phyloP scores from a whole-genome alignment of 1,140 invertebrate genomes.

The Drosophila carrolli region DNA sequence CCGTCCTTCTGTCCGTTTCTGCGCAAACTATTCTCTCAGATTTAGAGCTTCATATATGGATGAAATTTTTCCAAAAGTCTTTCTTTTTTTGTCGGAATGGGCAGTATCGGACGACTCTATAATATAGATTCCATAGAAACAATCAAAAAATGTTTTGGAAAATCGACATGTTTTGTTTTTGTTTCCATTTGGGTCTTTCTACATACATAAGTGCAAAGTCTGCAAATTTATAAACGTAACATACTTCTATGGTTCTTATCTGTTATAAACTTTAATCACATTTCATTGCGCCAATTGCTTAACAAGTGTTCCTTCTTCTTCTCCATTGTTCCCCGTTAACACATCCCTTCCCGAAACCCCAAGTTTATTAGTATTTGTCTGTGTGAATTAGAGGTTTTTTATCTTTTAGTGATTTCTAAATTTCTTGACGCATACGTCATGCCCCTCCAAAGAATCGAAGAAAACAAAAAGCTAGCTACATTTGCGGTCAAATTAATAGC shows the following conservation, averaged over 20 bases:
- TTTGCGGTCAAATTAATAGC: constrained; percentile 17
- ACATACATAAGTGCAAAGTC: constrained; percentile 2
- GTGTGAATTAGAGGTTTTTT: constrained; percentile 32
- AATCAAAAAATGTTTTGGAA: no score
- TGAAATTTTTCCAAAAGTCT: no score
- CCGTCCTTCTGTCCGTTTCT: no score
- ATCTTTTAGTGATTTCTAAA: constrained; percentile 61
- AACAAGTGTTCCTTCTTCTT: constrained; percentile 35
- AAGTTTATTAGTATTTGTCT: neutral
- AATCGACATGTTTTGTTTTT: no score
- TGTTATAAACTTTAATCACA: constrained; percentile 61
- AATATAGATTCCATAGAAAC: no score
- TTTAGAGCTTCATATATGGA: no score
- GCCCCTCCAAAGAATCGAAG: constrained; percentile 43
- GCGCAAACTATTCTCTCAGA: no score
- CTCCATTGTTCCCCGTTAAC: neutral
- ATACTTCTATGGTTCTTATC: constrained; percentile 56
- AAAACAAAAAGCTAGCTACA: constrained; percentile 32
- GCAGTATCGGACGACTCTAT: no score
- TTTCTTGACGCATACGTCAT: constrained; percentile 72
- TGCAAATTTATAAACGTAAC: constrained; percentile 36
- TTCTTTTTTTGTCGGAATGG: no score
- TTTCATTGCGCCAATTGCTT: constrained; percentile 67
- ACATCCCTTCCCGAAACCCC: neutral
- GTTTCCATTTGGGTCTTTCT: no score